Base-by-base conservation (phyloP, 1,140 invertebrate species). In the Saccostrea echinata region DNA sequence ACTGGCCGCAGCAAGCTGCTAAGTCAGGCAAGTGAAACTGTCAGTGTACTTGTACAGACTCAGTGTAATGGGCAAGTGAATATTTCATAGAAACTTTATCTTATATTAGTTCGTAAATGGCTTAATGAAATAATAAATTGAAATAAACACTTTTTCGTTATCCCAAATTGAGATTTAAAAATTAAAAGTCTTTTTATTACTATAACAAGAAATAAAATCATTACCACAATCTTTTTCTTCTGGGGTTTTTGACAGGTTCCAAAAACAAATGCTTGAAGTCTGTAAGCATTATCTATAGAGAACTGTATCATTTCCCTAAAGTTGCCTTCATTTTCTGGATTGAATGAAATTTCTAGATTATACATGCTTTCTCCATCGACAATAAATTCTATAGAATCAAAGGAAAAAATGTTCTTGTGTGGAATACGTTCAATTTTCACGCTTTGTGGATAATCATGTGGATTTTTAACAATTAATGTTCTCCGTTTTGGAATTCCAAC, bases 351-450 rank as follows among this genome's bases (percentile, higher is more conserved):
- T 12, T 88, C 85, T 21, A 94, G 80, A 27, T 61, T 71, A 27
- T 89, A 83, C 12, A 89, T 87, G 27, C 87, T 90, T 43, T 91
- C 90, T 81, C 92, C 88, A 21, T 61, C 88, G 13, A 94, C 92
- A 18, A 55, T 80, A 88, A 94, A 92, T 64, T 91, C 90, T 53
- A 81, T 84, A 33, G 86, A 33, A 80, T 93, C 91, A 43, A 93
- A 82, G 30, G 68, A 88, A 86, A 94, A 93, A 30, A 92, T 88
- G 68, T 93, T 93, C 85, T 93, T 92, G 87, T 84, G 87, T 33
- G 93, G 93, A 88, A 93, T 92, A 85, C 90, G 91, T 84, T 94
- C 93, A 21, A 94, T 86, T 12, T 92, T 83, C 8, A 94, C 93
- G 71, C 90, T 86, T 84, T 94, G 93, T 33, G 92, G 91, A 86